Conservation (phyloP, 2,888 invertebrate genomes). For the Bombylius major region DNA sequence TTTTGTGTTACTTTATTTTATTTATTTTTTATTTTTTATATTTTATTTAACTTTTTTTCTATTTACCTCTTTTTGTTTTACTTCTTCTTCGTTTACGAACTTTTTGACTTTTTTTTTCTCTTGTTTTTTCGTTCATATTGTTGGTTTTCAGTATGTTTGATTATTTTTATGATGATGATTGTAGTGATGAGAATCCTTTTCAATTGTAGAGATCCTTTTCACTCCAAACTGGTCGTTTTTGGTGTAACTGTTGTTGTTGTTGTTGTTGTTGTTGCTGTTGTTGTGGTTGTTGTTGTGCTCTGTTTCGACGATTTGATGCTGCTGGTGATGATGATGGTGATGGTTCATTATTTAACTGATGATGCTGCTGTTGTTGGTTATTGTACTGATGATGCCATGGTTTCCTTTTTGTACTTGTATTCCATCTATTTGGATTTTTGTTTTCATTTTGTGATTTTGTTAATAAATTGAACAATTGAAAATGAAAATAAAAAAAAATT, state of each 20-base stretch:
- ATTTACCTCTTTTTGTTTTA: too few relatives aligned
- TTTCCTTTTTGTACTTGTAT: conserved; percentile 23
- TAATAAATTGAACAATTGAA: too few relatives aligned
- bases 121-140: too few relatives aligned
- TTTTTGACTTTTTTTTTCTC: too few relatives aligned
- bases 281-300: neutral
- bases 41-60: too few relatives aligned
- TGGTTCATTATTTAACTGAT: conserved; percentile 5
- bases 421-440: conserved; percentile 18
- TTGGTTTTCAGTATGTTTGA: too few relatives aligned
- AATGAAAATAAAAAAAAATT: too few relatives aligned
- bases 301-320: conserved; percentile 1
- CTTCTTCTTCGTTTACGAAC: too few relatives aligned
- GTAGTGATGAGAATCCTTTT: neutral
- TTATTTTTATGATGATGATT: too few relatives aligned
- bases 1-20: too few relatives aligned
- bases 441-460: too few relatives aligned
- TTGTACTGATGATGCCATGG: conserved; percentile 23
- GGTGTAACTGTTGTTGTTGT: conserved; percentile 1
- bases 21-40: too few relatives aligned
- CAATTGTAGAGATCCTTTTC: conserved; percentile 13
- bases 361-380: conserved; percentile 3
- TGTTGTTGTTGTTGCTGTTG: conserved; percentile 5
- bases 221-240: conserved; percentile 8
- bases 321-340: conserved; percentile 7